Conservation (phyloP, 2,888 invertebrate genomes). For the Mythimna vitellina region DNA sequence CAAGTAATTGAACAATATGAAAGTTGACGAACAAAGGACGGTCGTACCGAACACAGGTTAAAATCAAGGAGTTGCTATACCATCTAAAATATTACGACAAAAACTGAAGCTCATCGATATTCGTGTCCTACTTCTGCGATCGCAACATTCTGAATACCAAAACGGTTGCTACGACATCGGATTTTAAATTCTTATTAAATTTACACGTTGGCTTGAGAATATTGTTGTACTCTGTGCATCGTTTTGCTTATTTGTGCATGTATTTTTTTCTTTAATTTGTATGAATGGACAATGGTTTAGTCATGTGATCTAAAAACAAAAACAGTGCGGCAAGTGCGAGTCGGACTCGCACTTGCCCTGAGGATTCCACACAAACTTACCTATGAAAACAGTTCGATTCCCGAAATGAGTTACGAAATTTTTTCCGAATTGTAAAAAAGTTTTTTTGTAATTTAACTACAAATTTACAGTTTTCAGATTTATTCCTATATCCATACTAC, state of each 20-base stretch:
- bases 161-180: constrained; percentile 55
- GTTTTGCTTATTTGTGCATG: neutral
- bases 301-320: too few relatives aligned
- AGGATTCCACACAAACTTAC: too few relatives aligned
- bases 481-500: too few relatives aligned
- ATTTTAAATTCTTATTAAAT: constrained; percentile 67
- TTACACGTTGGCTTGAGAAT: constrained; percentile 49
- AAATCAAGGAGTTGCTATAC: constrained; percentile 38
- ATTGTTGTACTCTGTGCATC: constrained; percentile 1
- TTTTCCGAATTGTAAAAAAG: too few relatives aligned
- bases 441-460: too few relatives aligned
- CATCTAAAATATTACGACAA: constrained; percentile 43
- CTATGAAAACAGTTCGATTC: too few relatives aligned
- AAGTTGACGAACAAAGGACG: neutral
- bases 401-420: too few relatives aligned
- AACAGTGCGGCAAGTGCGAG: too few relatives aligned
- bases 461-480: too few relatives aligned
- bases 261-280: neutral
- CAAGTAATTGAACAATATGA: neutral
- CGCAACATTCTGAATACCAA: constrained; percentile 62
- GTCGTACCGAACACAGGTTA: constrained; percentile 11
- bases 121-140: constrained; percentile 57
- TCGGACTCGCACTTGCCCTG: too few relatives aligned
- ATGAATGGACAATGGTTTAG: neutral
- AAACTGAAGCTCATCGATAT: constrained; percentile 61